phyloP scores from a whole-genome alignment of 2,888 invertebrate species.

The Baccha elongata region DNA sequence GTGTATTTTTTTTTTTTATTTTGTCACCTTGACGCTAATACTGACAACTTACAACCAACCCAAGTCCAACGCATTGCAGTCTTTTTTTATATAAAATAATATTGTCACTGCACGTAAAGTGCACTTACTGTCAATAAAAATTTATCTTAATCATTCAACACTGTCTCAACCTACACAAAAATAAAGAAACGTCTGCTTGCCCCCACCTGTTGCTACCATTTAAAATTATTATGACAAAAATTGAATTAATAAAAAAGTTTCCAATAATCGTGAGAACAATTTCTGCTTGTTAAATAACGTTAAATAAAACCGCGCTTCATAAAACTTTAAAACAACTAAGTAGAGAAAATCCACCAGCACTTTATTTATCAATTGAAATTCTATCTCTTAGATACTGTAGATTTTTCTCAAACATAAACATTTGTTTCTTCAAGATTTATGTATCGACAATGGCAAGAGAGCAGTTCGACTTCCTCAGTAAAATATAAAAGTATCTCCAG shows the following conservation, averaged over 20 bases:
- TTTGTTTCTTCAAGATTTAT: slow-evolving; percentile 23
- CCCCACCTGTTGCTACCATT: slow-evolving; percentile 58
- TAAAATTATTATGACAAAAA: slow-evolving; percentile 50
- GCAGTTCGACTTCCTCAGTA: no score
- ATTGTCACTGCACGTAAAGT: slow-evolving; percentile 22
- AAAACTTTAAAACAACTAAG: slow-evolving; percentile 19
- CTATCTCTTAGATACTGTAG: no score
- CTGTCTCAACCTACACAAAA: neutral
- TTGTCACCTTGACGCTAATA: slow-evolving; percentile 64
- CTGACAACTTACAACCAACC: slow-evolving; percentile 43
- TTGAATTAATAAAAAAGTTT: neutral
- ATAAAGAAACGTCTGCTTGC: neutral
- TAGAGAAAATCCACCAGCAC: slow-evolving; percentile 28
- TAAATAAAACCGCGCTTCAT: slow-evolving; percentile 35
- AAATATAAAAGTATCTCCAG: neutral
- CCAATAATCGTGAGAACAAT: slow-evolving; percentile 38
- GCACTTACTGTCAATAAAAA: slow-evolving; percentile 33
- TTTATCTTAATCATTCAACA: slow-evolving; percentile 53
- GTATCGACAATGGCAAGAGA: neutral
- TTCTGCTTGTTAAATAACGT: neutral
- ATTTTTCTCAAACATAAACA: slow-evolving; percentile 70
- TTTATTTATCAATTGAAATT: slow-evolving; percentile 56
- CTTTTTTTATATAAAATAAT: slow-evolving; percentile 28
- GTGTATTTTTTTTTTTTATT: neutral
- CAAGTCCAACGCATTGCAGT: slow-evolving; percentile 11